Evolutionary conservation across 2,797 vertebrate species (phyloP).

Genomic region (Hephaestus fuliginosus): DNA sequence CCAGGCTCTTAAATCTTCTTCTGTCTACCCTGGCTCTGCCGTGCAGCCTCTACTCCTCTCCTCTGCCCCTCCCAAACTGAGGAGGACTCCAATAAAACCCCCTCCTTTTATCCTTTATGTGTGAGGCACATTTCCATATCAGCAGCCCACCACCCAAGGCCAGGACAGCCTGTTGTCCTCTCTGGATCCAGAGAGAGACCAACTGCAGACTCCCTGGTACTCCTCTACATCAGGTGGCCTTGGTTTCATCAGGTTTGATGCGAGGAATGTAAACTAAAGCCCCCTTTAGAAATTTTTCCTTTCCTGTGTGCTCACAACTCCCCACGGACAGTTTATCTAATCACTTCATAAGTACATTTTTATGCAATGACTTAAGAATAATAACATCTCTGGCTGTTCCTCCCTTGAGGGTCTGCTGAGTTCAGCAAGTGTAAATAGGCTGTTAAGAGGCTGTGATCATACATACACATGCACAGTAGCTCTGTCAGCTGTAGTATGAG

Average conservation of each 20-base stretch:
- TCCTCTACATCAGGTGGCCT: slow-evolving; percentile 56
- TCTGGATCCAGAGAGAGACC: slow-evolving; percentile 18
- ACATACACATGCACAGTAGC: slow-evolving; percentile 30
- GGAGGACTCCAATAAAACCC: slow-evolving; percentile 24
- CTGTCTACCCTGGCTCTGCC: slow-evolving; percentile 23
- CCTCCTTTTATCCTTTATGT: slow-evolving; percentile 14
- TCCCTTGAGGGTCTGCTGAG: slow-evolving; percentile 49
- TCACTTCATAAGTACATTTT: slow-evolving; percentile 54
- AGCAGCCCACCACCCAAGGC: slow-evolving; percentile 43
- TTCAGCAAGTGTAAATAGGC: slow-evolving; percentile 62
- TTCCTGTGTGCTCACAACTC: slow-evolving; percentile 43
- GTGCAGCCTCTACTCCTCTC: slow-evolving; percentile 33
- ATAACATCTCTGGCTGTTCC: slow-evolving; percentile 42
- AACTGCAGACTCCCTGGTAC: slow-evolving; percentile 32
- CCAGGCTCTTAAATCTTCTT: slow-evolving; percentile 20
- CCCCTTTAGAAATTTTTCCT: slow-evolving; percentile 33
- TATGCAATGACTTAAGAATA: slow-evolving; percentile 53
- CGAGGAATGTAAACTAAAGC: slow-evolving; percentile 52
- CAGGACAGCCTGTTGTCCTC: slow-evolving; percentile 49
- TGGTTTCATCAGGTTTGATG: slow-evolving; percentile 54
- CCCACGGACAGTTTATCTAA: slow-evolving; percentile 60
- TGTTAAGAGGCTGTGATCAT: slow-evolving; percentile 55
- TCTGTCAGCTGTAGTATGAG: slow-evolving; percentile 31
- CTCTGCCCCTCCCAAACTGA: slow-evolving; percentile 45
- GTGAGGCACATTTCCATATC: slow-evolving; percentile 54